phyloP scores from a whole-genome alignment of 1,140 invertebrate genomes.

The Bombus difficillimus region DNA sequence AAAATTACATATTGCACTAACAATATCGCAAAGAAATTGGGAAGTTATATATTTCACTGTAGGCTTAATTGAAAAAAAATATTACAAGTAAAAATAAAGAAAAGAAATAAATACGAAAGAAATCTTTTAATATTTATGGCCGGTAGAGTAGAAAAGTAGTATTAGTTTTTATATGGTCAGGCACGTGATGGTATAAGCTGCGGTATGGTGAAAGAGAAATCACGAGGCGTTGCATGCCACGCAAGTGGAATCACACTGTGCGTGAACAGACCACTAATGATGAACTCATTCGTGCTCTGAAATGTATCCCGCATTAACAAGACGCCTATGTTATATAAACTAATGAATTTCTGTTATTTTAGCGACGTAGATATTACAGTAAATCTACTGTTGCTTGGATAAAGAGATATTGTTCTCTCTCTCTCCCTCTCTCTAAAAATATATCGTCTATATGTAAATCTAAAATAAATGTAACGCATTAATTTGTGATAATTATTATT shows the following conservation, averaged over 20 bases:
- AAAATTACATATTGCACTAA: neutral
- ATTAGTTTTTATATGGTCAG: neutral
- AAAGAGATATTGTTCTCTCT: neutral
- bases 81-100: neutral
- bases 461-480: too few relatives aligned
- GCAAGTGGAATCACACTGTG: neutral
- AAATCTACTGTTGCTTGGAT: neutral
- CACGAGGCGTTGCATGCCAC: neutral
- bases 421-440: too few relatives aligned
- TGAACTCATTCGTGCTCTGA: neutral
- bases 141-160: neutral
- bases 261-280: neutral
- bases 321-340: neutral
- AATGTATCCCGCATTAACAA: neutral
- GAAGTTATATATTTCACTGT: neutral
- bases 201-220: neutral
- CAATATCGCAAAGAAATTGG: neutral
- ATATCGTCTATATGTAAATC: too few relatives aligned
- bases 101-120: neutral
- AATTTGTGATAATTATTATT: too few relatives aligned
- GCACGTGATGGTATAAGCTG: neutral
- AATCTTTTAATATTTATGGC: neutral
- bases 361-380: conserved; percentile 60
- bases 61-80: neutral
- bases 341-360: conserved; percentile 17